Conservation (phyloP, 2,113 vertebrate genomes). For the Gobio gobio region DNA sequence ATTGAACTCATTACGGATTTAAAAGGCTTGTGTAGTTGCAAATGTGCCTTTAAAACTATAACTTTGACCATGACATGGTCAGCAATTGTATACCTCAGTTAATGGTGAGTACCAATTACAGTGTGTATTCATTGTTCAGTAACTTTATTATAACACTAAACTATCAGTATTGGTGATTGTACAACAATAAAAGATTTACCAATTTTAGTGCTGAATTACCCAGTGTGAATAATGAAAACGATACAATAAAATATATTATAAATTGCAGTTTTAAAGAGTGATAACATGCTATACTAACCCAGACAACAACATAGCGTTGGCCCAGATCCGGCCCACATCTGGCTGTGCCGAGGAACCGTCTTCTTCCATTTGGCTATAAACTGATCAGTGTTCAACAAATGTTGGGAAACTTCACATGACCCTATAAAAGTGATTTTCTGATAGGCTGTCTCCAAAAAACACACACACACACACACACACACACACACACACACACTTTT, state of each 20-base stretch:
- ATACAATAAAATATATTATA: constrained; percentile 21
- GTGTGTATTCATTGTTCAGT: not conserved
- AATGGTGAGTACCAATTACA: not conserved
- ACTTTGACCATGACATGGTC: not conserved
- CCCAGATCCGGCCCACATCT: too few species aligned
- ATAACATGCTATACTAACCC: not conserved
- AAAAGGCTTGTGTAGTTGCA: not conserved
- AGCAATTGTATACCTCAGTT: constrained; percentile 27
- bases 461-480: too few species aligned
- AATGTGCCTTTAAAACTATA: not conserved
- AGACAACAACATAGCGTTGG: too few species aligned
- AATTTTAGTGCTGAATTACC: not conserved
- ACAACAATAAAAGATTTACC: not conserved
- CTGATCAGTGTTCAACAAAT: too few species aligned
- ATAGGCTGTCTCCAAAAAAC: too few species aligned
- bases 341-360: too few species aligned
- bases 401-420: too few species aligned
- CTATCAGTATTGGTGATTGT: not conserved
- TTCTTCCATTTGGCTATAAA: too few species aligned
- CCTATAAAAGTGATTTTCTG: too few species aligned
- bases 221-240: not conserved
- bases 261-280: not conserved
- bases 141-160: constrained; percentile 2
- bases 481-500: too few species aligned
- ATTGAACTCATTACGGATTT: not conserved